Conservation (phyloP, 2,888 invertebrate genomes). For the Podotricha telesiphe region DNA sequence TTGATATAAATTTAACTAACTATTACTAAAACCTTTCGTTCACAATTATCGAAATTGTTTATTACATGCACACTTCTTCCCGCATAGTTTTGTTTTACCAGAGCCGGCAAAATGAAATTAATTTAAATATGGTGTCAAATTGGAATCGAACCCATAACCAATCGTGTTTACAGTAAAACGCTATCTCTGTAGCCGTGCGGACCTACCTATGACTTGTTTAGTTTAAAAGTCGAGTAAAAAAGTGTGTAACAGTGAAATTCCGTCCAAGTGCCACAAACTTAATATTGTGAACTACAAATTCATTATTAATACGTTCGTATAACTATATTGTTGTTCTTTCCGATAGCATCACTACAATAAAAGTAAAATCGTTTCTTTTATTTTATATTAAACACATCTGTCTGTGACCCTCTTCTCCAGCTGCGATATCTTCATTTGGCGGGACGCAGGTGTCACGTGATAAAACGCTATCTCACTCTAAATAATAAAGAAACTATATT, state of each 20-base stretch:
- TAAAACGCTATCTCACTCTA: conserved; percentile 53
- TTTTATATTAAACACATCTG: conserved; percentile 58
- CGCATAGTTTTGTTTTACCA: too few relatives aligned
- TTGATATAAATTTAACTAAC: not conserved
- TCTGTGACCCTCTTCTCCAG: conserved; percentile 68
- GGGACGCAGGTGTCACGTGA: conserved; percentile 82
- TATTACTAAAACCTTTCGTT: too few relatives aligned
- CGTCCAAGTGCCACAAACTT: not conserved
- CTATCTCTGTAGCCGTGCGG: too few relatives aligned
- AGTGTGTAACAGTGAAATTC: too few relatives aligned
- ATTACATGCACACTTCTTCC: too few relatives aligned
- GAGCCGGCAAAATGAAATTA: too few relatives aligned
- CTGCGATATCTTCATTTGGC: conserved; percentile 84
- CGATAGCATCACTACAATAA: conserved; percentile 33
- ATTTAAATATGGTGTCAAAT: too few relatives aligned
- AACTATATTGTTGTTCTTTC: conserved; percentile 14
- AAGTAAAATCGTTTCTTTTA: conserved; percentile 35
- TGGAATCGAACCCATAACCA: too few relatives aligned
- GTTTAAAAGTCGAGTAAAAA: too few relatives aligned
- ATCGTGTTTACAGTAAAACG: too few relatives aligned
- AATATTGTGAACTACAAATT: not conserved
- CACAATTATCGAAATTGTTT: too few relatives aligned
- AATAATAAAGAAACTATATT: conserved; percentile 46
- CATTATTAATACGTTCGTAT: conserved; percentile 18
- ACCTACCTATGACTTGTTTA: too few relatives aligned